Base-by-base conservation (phyloP, 2,888 invertebrate species). In the Eupeodes luniger region DNA sequence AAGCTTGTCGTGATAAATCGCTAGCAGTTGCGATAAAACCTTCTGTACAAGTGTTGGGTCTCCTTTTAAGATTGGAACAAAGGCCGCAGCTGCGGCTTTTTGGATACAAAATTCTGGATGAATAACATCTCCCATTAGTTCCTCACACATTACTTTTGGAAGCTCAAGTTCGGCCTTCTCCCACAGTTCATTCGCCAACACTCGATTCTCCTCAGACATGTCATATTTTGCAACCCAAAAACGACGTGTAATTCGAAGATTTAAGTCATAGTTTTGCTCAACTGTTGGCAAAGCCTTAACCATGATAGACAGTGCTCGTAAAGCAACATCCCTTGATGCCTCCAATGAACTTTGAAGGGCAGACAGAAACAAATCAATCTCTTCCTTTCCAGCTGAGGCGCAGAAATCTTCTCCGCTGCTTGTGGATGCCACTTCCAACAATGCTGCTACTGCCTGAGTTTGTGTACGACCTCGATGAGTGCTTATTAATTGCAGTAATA, bases 171-270 rank as follows among this genome's bases (percentile, higher is more conserved):
- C 92, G 2, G 95, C 94, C 11, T 93, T 92, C 36, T 94, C 93
- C 96, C 96, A 96, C n/a, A 96, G 92, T 62, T 95, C 94, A 27
- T 94, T 94, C 0, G 96, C 96, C 19, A 96, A 93, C 47, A 94
- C 93, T 90, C 96, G 95, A 91, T 98, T 98, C 83, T 97, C 96
- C 57, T 96, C 96, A 9, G 95, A 95, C 0, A 96, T 94, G 94
- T 99, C 99, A 93, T 96, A 97, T 89, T 95, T 96, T 0, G 98
- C 96, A 75, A 98, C 95, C 96, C 97, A 98, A 62, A 98, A 94
- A 75, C 98, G 94, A 90, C 96, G 96, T 51, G 95, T 95, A 62
- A 98, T 94, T 59, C 94, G 93, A 75, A 96, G 93, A 7, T 94
- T 95, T 91, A 95, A 95, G 62, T 94, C 95, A 89, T 94, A 94